Base-by-base conservation (phyloP, 1,140 invertebrate genomes). In the Diabrotica virgifera region DNA sequence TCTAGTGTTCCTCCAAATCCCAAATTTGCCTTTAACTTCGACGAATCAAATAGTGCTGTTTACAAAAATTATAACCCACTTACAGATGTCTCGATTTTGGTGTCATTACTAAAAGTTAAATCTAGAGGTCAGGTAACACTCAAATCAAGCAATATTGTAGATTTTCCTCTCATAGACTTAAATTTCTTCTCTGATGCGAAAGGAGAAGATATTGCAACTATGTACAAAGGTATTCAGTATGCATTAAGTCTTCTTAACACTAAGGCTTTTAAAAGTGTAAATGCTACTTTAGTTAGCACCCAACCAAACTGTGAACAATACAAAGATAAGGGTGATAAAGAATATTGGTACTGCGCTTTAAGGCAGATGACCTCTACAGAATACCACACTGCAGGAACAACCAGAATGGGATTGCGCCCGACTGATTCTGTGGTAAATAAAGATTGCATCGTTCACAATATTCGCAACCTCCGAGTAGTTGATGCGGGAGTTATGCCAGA, bases 161-260 rank as follows among this genome's bases (percentile, higher is more conserved):
- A 86, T 14, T 87, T 90, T 71, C 94, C 94, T 0, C 76, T 86
- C 10, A 87, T 96, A 13, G 84, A 92, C 71, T 87, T 92, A 0
- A 91, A 91, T 64, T 94, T 91, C 70, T 86, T 90, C 53, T 77
- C 81, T 5, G 78, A 89, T 73, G 77, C 36, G 3, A 38, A 63
- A 46, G 58, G 82, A 2, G 84, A 88, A 36, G 90, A 92, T 70
- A 72, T 89, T 38, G 80, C 85, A 65, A 82, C 87, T 11, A 80
- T 89, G 0, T 82, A 86, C 53, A 78, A 84, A 80, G 85, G 84
- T n/a, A 74, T 88, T 2, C 83, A 85, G 68, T 77, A 82, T 11
- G 80, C 85, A 0, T 77, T 89, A n/a, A 76, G 83, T 36, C 75
- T 92, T 51, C 75, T 83, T 12, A 78, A 84, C 36, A 86, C 87